Evolutionary conservation across 1,140 invertebrate species (phyloP), one percentile per base, ranked within the genome.

Genomic region (Cyphomyrmex costatus): DNA sequence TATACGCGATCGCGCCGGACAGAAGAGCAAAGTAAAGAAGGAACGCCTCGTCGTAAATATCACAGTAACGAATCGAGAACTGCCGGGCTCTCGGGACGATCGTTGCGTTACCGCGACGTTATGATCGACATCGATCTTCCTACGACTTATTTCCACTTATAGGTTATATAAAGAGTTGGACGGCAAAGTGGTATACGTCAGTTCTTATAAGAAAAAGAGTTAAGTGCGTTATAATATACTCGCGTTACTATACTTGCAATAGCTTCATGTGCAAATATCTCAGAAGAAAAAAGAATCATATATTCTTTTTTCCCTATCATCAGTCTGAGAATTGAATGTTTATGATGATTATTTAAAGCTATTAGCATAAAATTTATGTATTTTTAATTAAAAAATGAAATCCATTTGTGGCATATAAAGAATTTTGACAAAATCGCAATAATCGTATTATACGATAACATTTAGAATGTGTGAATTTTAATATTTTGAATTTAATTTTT

Each of bases 21-120:
- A 65, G 82, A 83, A 85, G 82, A 78, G 82, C 82, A 78, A 78
- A 85, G 82, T 36, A 85, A 78, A 78, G 82, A 83, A 83, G 79
- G 53, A 46, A 83, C 68, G 79, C 66, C 36, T 49, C 68, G 79
- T 27, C 51, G 79, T 83, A 83, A 83, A 83, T 83, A 83, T 83
- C 79, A 61, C 79, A 53, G 56, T 83, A 83, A 83, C 79, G 82
- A 76, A 76, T 85, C 82, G 73, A 85, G 60, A 78, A 78, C 73
- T 30, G 60, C 58, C 73, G 56, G 33, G 42, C 51, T 70, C 79
- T 61, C 53, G 36, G 33, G 36, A 70, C 77, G 42, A 58, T 56
- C 49, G 65, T 80, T 71, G 78, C 78, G 51, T 60, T 82, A 71
- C 66, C 33, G 24, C 51, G 53, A 83, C 79, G 68, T 83, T 83